Evolutionary conservation across 2,797 vertebrate genomes (phyloP).

Genomic region (Pachyuromys duprasi): DNA sequence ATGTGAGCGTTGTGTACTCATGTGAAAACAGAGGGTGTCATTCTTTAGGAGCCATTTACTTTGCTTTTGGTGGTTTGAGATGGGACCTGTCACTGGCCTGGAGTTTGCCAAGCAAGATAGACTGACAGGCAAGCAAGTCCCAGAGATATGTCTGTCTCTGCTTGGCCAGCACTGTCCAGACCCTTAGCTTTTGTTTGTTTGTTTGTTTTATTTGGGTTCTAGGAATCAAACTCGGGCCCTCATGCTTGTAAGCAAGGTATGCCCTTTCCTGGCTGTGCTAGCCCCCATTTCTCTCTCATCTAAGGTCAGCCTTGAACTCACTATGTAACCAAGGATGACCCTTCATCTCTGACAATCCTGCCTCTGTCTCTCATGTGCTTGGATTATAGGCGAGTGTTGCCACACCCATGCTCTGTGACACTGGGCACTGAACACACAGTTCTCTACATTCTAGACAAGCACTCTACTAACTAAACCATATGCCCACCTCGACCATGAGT

Average conservation of each 20-base stretch:
- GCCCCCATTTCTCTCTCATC: background rate
- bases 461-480: background rate
- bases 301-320: background rate
- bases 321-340: background rate
- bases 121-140: background rate
- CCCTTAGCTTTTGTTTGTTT: background rate
- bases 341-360: background rate
- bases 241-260: background rate
- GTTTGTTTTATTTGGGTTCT: background rate
- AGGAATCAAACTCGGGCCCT: background rate
- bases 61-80: background rate
- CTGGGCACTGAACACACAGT: background rate
- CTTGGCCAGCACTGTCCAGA: background rate
- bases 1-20: too few relatives aligned
- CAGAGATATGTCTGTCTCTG: background rate
- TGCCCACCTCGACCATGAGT: background rate
- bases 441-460: background rate
- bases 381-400: background rate
- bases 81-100: background rate
- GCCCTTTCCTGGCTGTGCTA: background rate
- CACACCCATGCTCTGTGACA: background rate
- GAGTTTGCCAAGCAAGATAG: background rate
- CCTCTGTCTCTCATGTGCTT: background rate
- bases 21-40: background rate
- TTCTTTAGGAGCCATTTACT: background rate